Evolutionary conservation across 1,140 invertebrate genomes (phyloP), one percentile per base, ranked within the genome.

Genomic region (Pristionchus pacificus): DNA sequence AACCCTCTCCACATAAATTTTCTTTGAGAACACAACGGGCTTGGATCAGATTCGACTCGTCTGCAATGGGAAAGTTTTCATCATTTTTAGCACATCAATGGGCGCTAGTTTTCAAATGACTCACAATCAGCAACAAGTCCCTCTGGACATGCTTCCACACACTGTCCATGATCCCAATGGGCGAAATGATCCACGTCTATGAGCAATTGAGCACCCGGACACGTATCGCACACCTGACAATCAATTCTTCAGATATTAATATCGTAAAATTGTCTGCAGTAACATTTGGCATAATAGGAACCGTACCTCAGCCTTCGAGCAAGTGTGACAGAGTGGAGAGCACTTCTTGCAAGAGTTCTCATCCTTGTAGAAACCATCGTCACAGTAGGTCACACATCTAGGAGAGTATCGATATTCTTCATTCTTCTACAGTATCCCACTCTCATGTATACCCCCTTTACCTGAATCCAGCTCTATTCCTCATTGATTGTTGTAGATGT

Each of bases 391-490:
- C 13, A 82, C 80, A 71, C 80, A 82, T 68, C 38, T 76, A 55
- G 72, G 29, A 72, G 27, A 72, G 38, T n/a, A 57, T 61, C 29
- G 24, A 61, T 61, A 49, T 49, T 10, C 6, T 49, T 19, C 6
- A 10, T 19, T 49, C 38, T 49, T 49, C 38, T n/a, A n/a, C n/a
- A n/a, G n/a, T n/a, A n/a, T n/a, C n/a, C n/a, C 38, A 10, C 19
- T 49, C 38, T 49, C 38, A 10, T 49, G 6, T 49, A 49, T 49
- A 10, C 38, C 6, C 38, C n/a, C n/a, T n/a, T 49, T 49, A 49
- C 77, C 78, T 80, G 72, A 83, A 82, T 55, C 81, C 80, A 30
- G 78, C 80, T 25, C 79, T 71, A 67, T 83, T 82, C 15, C 80
- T 72, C 15, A 83, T 65, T 0, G 81, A 70, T 60, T 83, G 79